Base-by-base conservation (phyloP, 2,888 invertebrate species). In the Gastrophysa polygoni region DNA sequence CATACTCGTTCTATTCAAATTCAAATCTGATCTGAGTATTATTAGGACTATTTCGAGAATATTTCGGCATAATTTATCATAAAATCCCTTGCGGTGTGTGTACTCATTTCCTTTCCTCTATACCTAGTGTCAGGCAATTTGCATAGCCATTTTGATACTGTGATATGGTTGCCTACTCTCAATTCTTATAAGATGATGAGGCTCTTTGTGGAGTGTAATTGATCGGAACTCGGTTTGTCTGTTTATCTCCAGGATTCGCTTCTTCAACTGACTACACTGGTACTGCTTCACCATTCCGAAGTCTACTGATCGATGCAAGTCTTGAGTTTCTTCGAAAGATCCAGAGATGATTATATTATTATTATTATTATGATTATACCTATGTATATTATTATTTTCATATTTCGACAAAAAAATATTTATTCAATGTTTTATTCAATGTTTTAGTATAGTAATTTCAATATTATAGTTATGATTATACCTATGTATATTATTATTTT, bases 81-180 rank as follows among this genome's bases (percentile, higher is more conserved):
- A 8, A 8, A 32, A 32, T 32, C 32, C 10, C 32, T 11, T 32
- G 4, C 10, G 32, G 32, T 32, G 10, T 32, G 32, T 32, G 32
- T 2, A 32, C 10, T 11, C 32, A 63, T 63, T 68, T 66, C 65
- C 63, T 56, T 43, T 55, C 58, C 59, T 68, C 61, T 64, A 68
- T 61, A 64, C 64, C 59, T 59, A 63, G 64, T 68, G 66, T 64
- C 64, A 63, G 58, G 54, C 32, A 64, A 68, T 66, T 64, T 68
- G 66, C 68, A 66, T 66, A 59, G 64, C 64, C 68, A 68, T 63
- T 64, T 59, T 59, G 63, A 63, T 64, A 68, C 66, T 60, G 63
- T 66, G 66, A 66, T 66, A 64, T 66, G 61, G 61, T 66, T 66
- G 63, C 68, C 64, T 65, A 62, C 57, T 65, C 59, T 62, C 62